phyloP scores from a whole-genome alignment of 2,797 vertebrate species.

The Cheirogaleus major region DNA sequence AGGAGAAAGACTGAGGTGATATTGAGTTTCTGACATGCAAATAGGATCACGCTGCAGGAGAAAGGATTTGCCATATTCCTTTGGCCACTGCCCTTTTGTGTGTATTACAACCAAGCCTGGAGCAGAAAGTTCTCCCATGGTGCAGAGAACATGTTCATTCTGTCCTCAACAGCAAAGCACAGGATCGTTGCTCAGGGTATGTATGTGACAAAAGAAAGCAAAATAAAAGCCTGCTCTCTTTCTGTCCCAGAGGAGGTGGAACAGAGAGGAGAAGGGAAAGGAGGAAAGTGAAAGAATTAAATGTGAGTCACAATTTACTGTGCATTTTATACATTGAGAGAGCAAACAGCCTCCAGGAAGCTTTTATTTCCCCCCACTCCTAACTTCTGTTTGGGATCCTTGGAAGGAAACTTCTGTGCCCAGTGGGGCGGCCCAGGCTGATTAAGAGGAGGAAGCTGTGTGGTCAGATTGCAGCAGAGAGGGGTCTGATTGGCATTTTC shows the following conservation, averaged over 20 bases:
- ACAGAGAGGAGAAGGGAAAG: neutral
- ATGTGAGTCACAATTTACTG: neutral
- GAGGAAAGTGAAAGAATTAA: conserved; percentile 14
- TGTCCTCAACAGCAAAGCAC: neutral
- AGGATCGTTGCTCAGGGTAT: neutral
- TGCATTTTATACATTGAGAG: neutral
- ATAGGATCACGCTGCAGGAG: neutral
- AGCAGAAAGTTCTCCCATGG: fast-evolving
- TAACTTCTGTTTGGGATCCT: neutral
- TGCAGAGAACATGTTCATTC: neutral
- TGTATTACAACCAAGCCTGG: neutral
- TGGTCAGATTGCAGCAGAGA: neutral
- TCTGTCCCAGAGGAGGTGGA: neutral
- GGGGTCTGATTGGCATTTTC: neutral
- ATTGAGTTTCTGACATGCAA: neutral
- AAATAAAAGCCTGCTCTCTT: neutral
- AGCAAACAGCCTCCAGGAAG: neutral
- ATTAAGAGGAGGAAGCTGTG: neutral
- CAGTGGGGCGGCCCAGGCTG: neutral
- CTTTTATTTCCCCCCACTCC: neutral
- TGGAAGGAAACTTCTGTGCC: neutral
- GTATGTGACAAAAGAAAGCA: neutral
- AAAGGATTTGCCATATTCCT: neutral
- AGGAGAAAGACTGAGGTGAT: neutral
- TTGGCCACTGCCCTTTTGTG: neutral